These are phyloP conservation scores for Ormyrus rosae DNA, from an alignment of 2,888 invertebrate species.

Conservation along the genomic window DNA sequence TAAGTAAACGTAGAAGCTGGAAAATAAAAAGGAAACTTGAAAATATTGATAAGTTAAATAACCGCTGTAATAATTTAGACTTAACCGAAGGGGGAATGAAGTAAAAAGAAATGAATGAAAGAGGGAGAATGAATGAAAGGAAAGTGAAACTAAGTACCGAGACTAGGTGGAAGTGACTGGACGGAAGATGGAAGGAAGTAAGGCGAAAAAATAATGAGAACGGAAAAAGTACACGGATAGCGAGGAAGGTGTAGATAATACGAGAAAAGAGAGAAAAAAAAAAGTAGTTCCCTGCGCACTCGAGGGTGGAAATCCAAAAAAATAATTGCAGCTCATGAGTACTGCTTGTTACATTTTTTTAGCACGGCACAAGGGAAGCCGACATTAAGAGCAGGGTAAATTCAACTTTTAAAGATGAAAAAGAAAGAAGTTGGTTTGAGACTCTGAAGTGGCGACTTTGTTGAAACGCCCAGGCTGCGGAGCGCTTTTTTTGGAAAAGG, in stretches of 20 bases:
- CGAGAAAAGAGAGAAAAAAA: conserved; percentile 12
- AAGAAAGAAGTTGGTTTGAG: not conserved
- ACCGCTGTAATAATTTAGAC: too few species aligned
- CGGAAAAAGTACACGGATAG: not conserved
- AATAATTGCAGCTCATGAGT: conserved; percentile 25
- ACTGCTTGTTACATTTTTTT: conserved; percentile 30
- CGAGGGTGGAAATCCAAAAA: conserved; percentile 4
- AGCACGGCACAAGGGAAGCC: not conserved
- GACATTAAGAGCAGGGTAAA: conserved; percentile 1
- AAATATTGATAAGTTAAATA: too few species aligned
- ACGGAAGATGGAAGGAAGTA: conserved; percentile 28
- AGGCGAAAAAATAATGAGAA: conserved; percentile 55
- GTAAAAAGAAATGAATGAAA: conserved; percentile 26
- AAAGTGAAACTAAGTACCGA: conserved; percentile 31
- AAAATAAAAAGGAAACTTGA: too few species aligned
- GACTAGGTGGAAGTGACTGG: conserved; percentile 10
- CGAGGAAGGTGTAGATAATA: conserved; percentile 38
- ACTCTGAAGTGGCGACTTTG: not conserved
- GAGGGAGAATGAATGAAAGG: conserved; percentile 34
- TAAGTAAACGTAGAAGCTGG: too few species aligned
- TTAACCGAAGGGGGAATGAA: too few species aligned
- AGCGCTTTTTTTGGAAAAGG: not conserved
- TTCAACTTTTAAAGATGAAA: not conserved
- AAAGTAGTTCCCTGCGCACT: conserved; percentile 9
- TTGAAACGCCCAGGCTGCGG: not conserved